Base-by-base conservation (phyloP, 2,113 vertebrate genomes). In the Prunella fulvescens region DNA sequence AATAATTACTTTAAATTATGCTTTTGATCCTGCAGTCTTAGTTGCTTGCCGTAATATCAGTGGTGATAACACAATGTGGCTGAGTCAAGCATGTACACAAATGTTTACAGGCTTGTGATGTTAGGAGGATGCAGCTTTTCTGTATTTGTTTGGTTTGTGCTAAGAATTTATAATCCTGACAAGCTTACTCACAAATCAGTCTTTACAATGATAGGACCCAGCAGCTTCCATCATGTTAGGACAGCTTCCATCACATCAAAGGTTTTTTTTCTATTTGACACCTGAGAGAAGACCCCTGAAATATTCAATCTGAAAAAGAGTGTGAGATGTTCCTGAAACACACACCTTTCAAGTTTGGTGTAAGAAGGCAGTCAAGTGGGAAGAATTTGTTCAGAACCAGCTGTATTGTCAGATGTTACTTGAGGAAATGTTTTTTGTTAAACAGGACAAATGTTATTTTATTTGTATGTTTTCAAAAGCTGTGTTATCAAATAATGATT, bases 11-110 rank as follows among this genome's bases (percentile, higher is more conserved):
- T 90, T 28, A 51, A 91, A 58, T 81, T 78, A 53, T 54, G 64
- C 79, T 86, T 93, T 93, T 93, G 76, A 65, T 89, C 65, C 51
- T 92, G 82, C 80, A 83, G 56, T 86, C 39, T 70, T 94, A 83
- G 64, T 86, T 94, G 91, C 94, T 94, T 93, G 82, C 86, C 76
- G 83, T 93, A 95, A 44, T 83, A 86, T 44, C 89, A 66, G 29
- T 18, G 1, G 10, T 62, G n/a, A 71, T 90, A 93, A 81, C 81
- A 42, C 33, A 66, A 26, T n/a, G n/a, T 53, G 60, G 20, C 85
- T 92, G 78, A 81, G 54, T 86, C n/a, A 83, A 40, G 60, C 85
- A 67, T 22, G 67, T 77, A 45, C 58, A 50, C 80, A 71, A 65
- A 69, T 65, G 35, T 87, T 89, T 69, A 56, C 48, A 94, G 78